Evolutionary conservation across 2,888 invertebrate genomes (phyloP).

Genomic region (Hyppa rectilinea): DNA sequence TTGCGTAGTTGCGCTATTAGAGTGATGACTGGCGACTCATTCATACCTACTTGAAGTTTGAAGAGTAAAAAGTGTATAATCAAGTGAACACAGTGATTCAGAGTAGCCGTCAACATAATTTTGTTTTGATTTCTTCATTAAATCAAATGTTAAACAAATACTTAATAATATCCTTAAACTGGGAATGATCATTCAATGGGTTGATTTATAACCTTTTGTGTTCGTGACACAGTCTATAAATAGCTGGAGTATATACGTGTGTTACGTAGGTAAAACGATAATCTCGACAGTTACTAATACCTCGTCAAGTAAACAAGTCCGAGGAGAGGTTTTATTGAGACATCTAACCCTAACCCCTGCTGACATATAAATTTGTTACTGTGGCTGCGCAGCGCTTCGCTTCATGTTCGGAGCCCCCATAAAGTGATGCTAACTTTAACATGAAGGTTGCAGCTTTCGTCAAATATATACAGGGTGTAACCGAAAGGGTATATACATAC

Average conservation of each 20-base stretch:
- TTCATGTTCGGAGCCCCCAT: no score
- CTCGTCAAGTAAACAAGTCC: constrained; percentile 15
- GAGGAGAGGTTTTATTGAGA: background rate
- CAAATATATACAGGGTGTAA: no score
- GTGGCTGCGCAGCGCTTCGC: no score
- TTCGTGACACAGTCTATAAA: background rate
- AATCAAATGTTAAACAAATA: background rate
- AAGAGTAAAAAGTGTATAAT: constrained; percentile 2
- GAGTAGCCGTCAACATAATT: background rate
- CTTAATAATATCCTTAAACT: constrained; percentile 11
- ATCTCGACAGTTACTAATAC: background rate
- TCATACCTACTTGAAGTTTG: background rate
- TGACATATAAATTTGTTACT: no score
- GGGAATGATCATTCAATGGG: background rate
- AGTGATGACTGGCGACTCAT: background rate
- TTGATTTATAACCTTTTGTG: constrained; percentile 16
- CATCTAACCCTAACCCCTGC: no score
- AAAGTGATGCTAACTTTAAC: no score
- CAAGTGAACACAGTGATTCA: constrained; percentile 15
- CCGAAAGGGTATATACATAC: no score
- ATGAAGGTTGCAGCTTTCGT: no score
- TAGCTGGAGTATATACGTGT: background rate
- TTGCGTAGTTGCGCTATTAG: background rate
- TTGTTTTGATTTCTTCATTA: background rate
- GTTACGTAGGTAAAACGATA: background rate